A percentile compares a stretch with the other conserved stretches of the same genome.
Conservation (phyloP, 2,797 vertebrate genomes). For the Eulemur coronatus region DNA sequence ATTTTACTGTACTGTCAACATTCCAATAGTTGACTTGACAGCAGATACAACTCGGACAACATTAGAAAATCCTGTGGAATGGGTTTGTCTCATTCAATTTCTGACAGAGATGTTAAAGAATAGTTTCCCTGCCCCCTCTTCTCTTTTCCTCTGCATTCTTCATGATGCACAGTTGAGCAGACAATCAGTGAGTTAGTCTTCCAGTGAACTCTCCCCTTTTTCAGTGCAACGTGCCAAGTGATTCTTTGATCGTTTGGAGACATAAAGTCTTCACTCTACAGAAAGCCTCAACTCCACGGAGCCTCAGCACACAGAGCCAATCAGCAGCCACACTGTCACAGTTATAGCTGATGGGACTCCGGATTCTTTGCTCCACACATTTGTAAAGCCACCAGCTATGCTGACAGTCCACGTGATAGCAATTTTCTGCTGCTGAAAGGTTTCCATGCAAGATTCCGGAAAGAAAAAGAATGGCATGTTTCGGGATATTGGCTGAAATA, state of each 20-base stretch:
- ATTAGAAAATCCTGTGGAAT: slow-evolving; percentile 65
- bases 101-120: slow-evolving; percentile 50
- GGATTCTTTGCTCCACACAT: not conserved
- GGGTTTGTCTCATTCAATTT: slow-evolving; percentile 58
- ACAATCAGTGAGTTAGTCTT: not conserved
- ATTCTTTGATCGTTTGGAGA: not conserved
- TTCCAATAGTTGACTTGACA: slow-evolving; percentile 56
- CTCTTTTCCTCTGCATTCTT: not conserved
- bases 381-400: not conserved
- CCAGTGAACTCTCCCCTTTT: slow-evolving; percentile 17
- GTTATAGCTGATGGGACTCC: not conserved
- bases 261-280: not conserved
- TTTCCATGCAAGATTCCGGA: not conserved
- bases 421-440: not conserved
- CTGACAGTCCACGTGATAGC: not conserved
- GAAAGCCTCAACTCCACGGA: not conserved
- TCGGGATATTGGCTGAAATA: accelerated
- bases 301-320: not conserved
- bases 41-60: slow-evolving; percentile 63
- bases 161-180: not conserved
- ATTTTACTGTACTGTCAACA: not conserved
- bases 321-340: accelerated
- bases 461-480: not conserved
- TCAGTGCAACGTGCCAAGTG: not conserved
- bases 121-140: not conserved